These are phyloP conservation scores for Plectropomus leopardus DNA, from an alignment of 2,113 vertebrate genomes.

Conservation along the genomic window DNA sequence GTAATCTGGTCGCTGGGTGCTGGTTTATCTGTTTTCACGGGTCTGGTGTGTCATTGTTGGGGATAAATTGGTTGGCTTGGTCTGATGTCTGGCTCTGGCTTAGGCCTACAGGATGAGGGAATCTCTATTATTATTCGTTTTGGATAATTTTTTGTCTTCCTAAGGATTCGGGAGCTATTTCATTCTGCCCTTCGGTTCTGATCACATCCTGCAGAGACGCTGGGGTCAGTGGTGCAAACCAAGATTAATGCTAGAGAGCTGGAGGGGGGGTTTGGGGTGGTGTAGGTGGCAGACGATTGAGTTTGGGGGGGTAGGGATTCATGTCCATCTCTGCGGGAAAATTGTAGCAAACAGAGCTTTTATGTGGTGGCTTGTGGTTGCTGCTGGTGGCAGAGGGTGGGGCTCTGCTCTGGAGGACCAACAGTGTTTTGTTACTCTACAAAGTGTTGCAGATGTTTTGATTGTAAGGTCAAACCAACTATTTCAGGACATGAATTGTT, in stretches of 20 bases:
- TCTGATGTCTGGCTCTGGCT: conserved; percentile 24
- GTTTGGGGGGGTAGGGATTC: conserved; percentile 36
- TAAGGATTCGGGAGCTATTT: neutral
- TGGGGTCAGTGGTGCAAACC: conserved; percentile 50
- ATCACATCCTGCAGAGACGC: neutral
- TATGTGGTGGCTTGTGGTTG: conserved; percentile 26
- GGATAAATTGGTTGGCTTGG: conserved; percentile 22
- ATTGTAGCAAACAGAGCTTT: conserved; percentile 6
- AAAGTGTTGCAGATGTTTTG: neutral
- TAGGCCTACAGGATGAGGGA: neutral
- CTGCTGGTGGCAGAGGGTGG: conserved; percentile 21
- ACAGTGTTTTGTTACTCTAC: neutral
- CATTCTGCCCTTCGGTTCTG: neutral
- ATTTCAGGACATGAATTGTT: neutral
- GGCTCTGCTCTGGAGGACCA: neutral
- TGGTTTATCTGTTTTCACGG: conserved; percentile 34
- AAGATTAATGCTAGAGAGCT: conserved; percentile 40
- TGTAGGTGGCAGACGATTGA: conserved; percentile 43
- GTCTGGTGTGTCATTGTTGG: conserved; percentile 20
- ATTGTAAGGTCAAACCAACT: neutral
- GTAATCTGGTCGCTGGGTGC: conserved; percentile 62
- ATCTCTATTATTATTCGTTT: conserved; percentile 1
- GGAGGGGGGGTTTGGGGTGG: neutral
- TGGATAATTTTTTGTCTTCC: neutral
- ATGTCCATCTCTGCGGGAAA: conserved; percentile 35